A percentile compares a stretch with the other conserved stretches of the same genome.
phyloP scores from a whole-genome alignment of 2,797 vertebrate species.

The Tarsius wallacei region DNA sequence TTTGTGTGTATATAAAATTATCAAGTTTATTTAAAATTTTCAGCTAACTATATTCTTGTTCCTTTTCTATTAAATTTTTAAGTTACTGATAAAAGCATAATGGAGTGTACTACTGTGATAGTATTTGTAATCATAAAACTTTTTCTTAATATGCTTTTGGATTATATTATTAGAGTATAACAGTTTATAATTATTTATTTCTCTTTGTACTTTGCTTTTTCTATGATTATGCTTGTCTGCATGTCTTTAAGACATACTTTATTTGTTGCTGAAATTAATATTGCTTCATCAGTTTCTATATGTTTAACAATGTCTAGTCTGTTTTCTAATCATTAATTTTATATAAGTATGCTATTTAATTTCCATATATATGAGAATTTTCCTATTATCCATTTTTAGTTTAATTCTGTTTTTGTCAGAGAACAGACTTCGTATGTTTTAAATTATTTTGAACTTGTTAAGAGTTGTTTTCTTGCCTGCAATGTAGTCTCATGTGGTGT shows the following conservation, averaged over 20 bases:
- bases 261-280: not conserved
- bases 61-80: not conserved
- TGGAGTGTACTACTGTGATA: not conserved
- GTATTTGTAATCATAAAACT: not conserved
- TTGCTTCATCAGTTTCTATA: not conserved
- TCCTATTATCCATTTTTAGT: not conserved
- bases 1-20: not conserved
- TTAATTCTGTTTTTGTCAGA: not conserved
- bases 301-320: not conserved
- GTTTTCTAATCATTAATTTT: not conserved
- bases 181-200: not conserved
- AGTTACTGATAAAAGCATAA: not conserved
- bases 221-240: not conserved
- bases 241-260: not conserved
- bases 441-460: not conserved
- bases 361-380: not conserved
- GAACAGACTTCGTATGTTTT: not conserved
- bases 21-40: not conserved
- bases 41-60: not conserved
- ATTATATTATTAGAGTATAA: not conserved
- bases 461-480: too few species aligned
- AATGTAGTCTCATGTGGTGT: too few species aligned
- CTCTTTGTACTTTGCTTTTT: not conserved
- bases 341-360: not conserved
- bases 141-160: not conserved